phyloP scores from a whole-genome alignment of 2,888 invertebrate species.

The Muschampia plurimacula region DNA sequence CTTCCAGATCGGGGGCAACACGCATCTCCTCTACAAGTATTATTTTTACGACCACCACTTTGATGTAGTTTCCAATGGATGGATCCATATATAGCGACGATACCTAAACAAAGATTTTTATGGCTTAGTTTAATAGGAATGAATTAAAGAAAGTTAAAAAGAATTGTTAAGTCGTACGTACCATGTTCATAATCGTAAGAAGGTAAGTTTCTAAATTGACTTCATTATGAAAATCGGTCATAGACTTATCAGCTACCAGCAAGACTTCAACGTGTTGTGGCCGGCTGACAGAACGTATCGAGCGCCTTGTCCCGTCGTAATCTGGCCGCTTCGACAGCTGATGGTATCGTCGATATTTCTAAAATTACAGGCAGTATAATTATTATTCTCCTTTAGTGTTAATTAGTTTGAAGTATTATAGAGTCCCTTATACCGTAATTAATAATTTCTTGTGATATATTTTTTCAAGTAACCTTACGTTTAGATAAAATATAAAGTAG shows the following conservation, averaged over 20 bases:
- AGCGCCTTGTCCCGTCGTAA: slow-evolving; percentile 54
- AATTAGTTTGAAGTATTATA: slow-evolving; percentile 13
- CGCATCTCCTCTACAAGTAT: slow-evolving; percentile 90
- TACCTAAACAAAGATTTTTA: slow-evolving; percentile 71
- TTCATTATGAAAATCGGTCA: slow-evolving; percentile 94
- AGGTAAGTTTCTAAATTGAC: slow-evolving; percentile 94
- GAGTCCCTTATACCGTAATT: background rate
- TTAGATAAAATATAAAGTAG: background rate
- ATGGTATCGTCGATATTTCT: slow-evolving; percentile 62
- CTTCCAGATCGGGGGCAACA: slow-evolving; percentile 88
- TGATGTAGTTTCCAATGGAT: slow-evolving; percentile 95
- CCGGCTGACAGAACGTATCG: slow-evolving; percentile 89
- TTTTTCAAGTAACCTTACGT: background rate
- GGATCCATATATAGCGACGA: slow-evolving; percentile 94
- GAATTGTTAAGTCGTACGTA: slow-evolving; percentile 58
- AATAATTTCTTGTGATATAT: background rate
- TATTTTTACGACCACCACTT: slow-evolving; percentile 95
- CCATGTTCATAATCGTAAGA: slow-evolving; percentile 97
- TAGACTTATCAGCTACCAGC: slow-evolving; percentile 94
- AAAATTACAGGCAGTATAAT: slow-evolving; percentile 45
- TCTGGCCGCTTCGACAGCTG: slow-evolving; percentile 53
- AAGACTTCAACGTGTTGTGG: slow-evolving; percentile 94
- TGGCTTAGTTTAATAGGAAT: background rate
- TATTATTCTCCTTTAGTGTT: background rate
- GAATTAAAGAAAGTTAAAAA: slow-evolving; percentile 5